Conservation (phyloP, 2,888 invertebrate genomes). For the Pherbina coryleti region DNA sequence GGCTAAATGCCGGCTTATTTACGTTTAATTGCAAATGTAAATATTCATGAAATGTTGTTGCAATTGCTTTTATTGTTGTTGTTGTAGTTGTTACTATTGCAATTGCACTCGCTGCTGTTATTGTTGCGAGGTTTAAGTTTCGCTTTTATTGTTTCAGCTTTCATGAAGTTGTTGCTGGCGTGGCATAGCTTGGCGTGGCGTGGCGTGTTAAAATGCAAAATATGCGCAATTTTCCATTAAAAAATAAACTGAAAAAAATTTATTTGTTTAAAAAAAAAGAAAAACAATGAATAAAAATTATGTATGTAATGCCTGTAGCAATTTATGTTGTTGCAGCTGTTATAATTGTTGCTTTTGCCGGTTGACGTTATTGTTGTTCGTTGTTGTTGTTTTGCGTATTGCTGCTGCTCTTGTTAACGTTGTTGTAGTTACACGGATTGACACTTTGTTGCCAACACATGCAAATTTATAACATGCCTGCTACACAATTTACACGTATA, state of each 20-base stretch:
- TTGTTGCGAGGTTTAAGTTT: slow-evolving; percentile 51
- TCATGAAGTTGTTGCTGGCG: slow-evolving; percentile 48
- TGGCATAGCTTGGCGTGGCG: not conserved
- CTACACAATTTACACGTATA: slow-evolving; percentile 37
- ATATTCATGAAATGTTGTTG: slow-evolving; percentile 53
- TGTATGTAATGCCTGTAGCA: not conserved
- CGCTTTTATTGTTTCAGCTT: slow-evolving; percentile 47
- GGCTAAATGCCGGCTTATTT: slow-evolving; percentile 55
- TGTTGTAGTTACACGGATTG: slow-evolving; percentile 22
- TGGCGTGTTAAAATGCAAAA: slow-evolving; percentile 45
- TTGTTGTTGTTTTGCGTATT: not conserved
- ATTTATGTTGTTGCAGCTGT: slow-evolving; percentile 8
- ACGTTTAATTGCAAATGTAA: slow-evolving; percentile 65
- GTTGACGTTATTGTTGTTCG: slow-evolving; percentile 24
- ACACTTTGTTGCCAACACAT: not conserved
- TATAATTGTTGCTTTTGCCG: slow-evolving; percentile 42
- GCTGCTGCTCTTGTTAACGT: slow-evolving; percentile 22
- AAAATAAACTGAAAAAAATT: slow-evolving; percentile 35
- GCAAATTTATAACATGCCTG: no score
- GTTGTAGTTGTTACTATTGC: slow-evolving; percentile 39
- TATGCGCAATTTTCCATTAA: slow-evolving; percentile 42
- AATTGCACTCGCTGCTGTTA: slow-evolving; percentile 35
- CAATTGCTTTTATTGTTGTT: slow-evolving; percentile 46
- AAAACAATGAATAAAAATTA: not conserved
- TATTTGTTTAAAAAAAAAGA: slow-evolving; percentile 23